These are phyloP conservation scores for Clunio marinus DNA, from an alignment of 2,888 invertebrate genomes.

Conservation along the genomic window DNA sequence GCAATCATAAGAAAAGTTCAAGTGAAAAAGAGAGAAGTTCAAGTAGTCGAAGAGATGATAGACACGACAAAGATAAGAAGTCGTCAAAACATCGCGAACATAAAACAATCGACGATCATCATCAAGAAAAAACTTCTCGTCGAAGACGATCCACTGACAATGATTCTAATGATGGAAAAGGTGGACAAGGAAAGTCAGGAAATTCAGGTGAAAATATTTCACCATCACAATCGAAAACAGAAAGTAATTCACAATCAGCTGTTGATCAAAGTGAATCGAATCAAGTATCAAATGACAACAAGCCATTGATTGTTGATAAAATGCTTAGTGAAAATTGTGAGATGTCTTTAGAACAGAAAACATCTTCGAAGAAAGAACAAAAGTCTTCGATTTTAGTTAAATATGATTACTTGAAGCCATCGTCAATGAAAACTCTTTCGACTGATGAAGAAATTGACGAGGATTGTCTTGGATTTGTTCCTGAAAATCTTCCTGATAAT, in stretches of 20 bases:
- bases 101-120: constrained; percentile 14
- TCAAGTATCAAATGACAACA: not conserved
- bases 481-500: constrained; percentile 10
- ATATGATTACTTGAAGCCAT: constrained; percentile 5
- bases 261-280: not conserved
- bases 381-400: constrained; percentile 26
- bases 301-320: not conserved
- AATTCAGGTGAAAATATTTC: not conserved
- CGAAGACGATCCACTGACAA: constrained; percentile 69
- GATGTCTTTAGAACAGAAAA: not conserved
- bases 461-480: constrained; percentile 1
- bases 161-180: constrained; percentile 69
- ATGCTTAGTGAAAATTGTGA: not conserved
- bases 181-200: not conserved
- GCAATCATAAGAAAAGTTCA: constrained; percentile 15
- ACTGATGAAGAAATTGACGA: not conserved
- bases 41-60: constrained; percentile 18
- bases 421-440: not conserved
- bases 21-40: constrained; percentile 13
- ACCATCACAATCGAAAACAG: not conserved
- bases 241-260: not conserved
- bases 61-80: constrained; percentile 26
- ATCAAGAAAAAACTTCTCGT: constrained; percentile 2
- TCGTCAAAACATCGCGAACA: not conserved
- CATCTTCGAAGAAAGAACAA: not conserved